Evolutionary conservation across 2,113 vertebrate species (phyloP).

Genomic region (Columba livia): DNA sequence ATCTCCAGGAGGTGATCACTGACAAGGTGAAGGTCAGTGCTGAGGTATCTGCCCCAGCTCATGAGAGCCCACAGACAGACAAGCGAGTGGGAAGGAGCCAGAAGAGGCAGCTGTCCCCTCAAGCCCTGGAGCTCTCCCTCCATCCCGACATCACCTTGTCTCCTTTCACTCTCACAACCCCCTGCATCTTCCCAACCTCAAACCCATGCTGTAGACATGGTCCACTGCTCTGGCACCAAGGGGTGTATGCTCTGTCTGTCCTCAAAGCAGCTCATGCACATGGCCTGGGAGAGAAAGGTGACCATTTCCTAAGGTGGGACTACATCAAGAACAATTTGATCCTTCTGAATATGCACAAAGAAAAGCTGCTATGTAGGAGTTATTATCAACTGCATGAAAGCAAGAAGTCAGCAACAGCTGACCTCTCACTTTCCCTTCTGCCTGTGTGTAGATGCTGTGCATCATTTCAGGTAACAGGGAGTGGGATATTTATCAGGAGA

Average conservation of each 20-base stretch:
- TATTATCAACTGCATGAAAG: background rate
- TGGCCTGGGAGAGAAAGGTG: background rate
- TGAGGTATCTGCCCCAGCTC: background rate
- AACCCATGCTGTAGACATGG: background rate
- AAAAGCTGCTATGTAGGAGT: background rate
- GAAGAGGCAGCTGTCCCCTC: background rate
- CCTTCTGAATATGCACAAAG: background rate
- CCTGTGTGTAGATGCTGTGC: background rate
- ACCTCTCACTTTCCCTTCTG: background rate
- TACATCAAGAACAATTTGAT: background rate
- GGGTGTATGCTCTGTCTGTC: background rate
- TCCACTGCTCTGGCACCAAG: background rate
- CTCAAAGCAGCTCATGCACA: background rate
- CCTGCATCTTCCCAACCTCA: background rate
- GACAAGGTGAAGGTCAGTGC: background rate
- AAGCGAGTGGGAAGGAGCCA: background rate
- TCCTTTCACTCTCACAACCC: background rate
- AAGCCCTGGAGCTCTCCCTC: background rate
- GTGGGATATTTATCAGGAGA: background rate
- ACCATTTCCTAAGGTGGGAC: background rate
- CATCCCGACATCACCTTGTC: background rate
- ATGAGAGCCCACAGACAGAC: background rate
- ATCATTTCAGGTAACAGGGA: background rate
- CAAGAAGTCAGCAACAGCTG: background rate
- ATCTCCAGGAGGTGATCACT: background rate